These are phyloP conservation scores for Cyprichromis sp. DNA, from an alignment of 2,113 vertebrate species.

Conservation along the genomic window DNA sequence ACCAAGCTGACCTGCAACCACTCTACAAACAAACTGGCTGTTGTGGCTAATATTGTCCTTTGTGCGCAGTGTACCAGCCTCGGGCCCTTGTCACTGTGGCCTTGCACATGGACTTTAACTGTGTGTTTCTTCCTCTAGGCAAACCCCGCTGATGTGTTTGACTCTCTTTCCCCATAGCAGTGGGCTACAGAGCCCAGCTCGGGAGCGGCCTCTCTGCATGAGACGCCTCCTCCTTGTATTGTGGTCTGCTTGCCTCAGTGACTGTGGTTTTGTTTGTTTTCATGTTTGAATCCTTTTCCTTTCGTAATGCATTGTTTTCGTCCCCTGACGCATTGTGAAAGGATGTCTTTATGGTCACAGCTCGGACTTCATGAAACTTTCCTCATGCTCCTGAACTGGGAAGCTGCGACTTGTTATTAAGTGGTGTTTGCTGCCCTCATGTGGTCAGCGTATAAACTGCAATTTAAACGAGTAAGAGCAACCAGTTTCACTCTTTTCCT, in stretches of 20 bases:
- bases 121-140: conserved; percentile 57
- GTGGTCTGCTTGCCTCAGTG: conserved; percentile 11
- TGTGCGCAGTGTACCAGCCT: conserved; percentile 52
- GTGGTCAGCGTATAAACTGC: conserved; percentile 6
- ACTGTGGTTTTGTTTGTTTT: conserved; percentile 36
- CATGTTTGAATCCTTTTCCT: conserved; percentile 13
- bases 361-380: background rate
- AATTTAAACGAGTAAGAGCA: background rate
- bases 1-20: conserved; percentile 49
- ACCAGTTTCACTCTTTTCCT: background rate
- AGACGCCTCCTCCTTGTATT: conserved; percentile 25
- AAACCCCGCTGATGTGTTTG: conserved; percentile 39
- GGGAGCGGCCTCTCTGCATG: background rate
- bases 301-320: conserved; percentile 6
- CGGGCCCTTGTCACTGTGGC: conserved; percentile 67
- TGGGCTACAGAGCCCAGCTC: conserved; percentile 30
- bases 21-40: conserved; percentile 37
- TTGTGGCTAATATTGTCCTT: conserved; percentile 60
- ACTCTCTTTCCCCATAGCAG: conserved; percentile 38
- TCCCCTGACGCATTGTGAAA: conserved; percentile 7
- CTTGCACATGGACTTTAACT: conserved; percentile 65
- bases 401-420: conserved; percentile 11
- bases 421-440: conserved; percentile 68
- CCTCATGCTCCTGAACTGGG: background rate
- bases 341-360: conserved; percentile 20